Evolutionary conservation across 2,888 invertebrate species (phyloP).

Genomic region (Mycalesis mineus): DNA sequence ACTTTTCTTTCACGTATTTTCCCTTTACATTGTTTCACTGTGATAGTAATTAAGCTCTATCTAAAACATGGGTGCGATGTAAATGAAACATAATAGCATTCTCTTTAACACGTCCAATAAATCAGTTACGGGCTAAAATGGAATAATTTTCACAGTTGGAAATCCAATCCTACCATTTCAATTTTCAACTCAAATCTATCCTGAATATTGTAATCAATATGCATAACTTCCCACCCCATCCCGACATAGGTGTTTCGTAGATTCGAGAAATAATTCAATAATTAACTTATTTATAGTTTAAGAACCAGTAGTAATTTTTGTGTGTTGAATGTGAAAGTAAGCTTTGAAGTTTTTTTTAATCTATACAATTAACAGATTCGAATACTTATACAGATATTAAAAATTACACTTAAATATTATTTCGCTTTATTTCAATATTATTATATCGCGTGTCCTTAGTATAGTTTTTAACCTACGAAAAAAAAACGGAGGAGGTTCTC

Average conservation of each 20-base stretch:
- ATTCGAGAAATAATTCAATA: conserved; percentile 20
- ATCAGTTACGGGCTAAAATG: not conserved
- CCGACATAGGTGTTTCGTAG: conserved; percentile 19
- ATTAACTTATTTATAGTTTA: conserved; percentile 12
- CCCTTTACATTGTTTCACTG: too few species aligned
- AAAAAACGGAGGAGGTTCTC: too few species aligned
- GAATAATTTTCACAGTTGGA: not conserved
- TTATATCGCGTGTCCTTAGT: too few species aligned
- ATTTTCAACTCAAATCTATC: conserved; percentile 11
- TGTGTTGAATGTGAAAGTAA: not conserved
- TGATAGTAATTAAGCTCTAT: not conserved
- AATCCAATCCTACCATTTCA: conserved; percentile 5
- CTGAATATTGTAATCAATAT: conserved; percentile 16
- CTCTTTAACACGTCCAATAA: not conserved
- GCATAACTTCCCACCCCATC: conserved; percentile 12
- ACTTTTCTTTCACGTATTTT: too few species aligned
- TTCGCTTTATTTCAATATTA: too few species aligned
- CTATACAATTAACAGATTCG: too few species aligned
- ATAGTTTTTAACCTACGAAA: too few species aligned
- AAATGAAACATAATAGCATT: not conserved
- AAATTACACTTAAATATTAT: too few species aligned
- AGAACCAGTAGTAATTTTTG: not conserved
- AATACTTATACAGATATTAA: too few species aligned
- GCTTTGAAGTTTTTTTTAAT: too few species aligned
- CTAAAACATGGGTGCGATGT: not conserved